phyloP scores from a whole-genome alignment of 1,140 invertebrate species.

The Drosophila paulistorum region DNA sequence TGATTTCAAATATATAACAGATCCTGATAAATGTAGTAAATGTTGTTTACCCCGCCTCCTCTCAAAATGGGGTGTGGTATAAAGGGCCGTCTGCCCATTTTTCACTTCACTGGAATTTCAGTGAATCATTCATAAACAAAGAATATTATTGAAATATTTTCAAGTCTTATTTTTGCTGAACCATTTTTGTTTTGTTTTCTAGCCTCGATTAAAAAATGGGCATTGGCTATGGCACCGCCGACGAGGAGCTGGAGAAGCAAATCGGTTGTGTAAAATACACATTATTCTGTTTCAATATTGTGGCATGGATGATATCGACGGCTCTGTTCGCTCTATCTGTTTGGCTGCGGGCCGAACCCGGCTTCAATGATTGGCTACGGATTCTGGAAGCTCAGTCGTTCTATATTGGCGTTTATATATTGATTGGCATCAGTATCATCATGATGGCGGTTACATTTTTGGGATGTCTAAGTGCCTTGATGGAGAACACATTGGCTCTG shows the following conservation, averaged over 20 bases:
- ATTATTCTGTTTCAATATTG: constrained; percentile 88
- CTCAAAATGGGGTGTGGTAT: not conserved
- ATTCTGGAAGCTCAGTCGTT: constrained; percentile 89
- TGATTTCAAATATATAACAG: too few species aligned
- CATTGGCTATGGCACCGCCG: constrained; percentile 67
- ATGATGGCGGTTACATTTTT: constrained; percentile 90
- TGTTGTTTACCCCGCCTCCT: not conserved
- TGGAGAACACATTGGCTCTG: constrained; percentile 87
- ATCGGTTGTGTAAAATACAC: constrained; percentile 89
- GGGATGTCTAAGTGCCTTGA: constrained; percentile 89
- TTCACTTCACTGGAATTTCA: not conserved
- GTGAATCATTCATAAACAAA: not conserved
- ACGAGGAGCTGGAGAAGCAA: constrained; percentile 85
- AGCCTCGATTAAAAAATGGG: constrained; percentile 55
- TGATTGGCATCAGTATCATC: constrained; percentile 88
- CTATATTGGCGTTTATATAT: constrained; percentile 92
- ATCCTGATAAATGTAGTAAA: too few species aligned
- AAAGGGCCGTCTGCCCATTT: not conserved
- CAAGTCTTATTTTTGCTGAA: not conserved
- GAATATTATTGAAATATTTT: too few species aligned
- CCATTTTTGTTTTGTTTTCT: not conserved
- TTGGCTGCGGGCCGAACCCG: constrained; percentile 91
- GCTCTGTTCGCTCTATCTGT: constrained; percentile 90
- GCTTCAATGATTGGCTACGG: constrained; percentile 91
- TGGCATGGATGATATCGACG: constrained; percentile 89